Evolutionary conservation across 2,797 vertebrate species (phyloP).

Genomic region (Onychomys leucogaster): DNA sequence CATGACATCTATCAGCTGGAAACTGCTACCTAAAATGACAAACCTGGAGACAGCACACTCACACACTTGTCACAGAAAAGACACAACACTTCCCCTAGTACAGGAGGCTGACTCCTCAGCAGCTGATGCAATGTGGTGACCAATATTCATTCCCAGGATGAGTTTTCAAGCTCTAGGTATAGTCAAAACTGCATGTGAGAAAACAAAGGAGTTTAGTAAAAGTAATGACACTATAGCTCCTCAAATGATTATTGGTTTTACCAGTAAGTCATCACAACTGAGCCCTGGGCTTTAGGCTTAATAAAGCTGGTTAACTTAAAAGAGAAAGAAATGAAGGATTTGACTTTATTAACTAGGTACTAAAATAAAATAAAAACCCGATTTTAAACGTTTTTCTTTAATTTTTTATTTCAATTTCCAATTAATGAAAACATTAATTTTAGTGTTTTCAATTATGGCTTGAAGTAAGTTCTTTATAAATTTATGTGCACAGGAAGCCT

Average conservation of each 20-base stretch:
- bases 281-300: slow-evolving; percentile 34
- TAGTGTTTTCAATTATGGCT: slow-evolving; percentile 28
- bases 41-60: slow-evolving; percentile 25
- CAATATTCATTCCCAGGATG: slow-evolving; percentile 24
- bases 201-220: slow-evolving; percentile 54
- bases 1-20: slow-evolving; percentile 77
- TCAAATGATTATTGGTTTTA: slow-evolving; percentile 35
- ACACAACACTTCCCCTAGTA: not conserved
- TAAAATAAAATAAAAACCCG: slow-evolving; percentile 61
- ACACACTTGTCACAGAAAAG: slow-evolving; percentile 8
- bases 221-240: slow-evolving; percentile 52
- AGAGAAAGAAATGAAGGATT: slow-evolving; percentile 53
- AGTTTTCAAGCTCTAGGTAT: slow-evolving; percentile 43
- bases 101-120: not conserved
- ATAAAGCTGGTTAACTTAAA: slow-evolving; percentile 54
- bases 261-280: slow-evolving; percentile 18
- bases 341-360: slow-evolving; percentile 74
- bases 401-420: not conserved
- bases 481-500: not conserved
- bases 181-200: slow-evolving; percentile 19
- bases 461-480: slow-evolving; percentile 57
- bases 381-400: not conserved
- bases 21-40: slow-evolving; percentile 61
- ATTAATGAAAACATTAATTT: not conserved
- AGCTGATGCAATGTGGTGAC: slow-evolving; percentile 63